A percentile compares a stretch with the other conserved stretches of the same genome.
Evolutionary conservation across 2,797 vertebrate species (phyloP).

Genomic region (Takifugu ocellatus): DNA sequence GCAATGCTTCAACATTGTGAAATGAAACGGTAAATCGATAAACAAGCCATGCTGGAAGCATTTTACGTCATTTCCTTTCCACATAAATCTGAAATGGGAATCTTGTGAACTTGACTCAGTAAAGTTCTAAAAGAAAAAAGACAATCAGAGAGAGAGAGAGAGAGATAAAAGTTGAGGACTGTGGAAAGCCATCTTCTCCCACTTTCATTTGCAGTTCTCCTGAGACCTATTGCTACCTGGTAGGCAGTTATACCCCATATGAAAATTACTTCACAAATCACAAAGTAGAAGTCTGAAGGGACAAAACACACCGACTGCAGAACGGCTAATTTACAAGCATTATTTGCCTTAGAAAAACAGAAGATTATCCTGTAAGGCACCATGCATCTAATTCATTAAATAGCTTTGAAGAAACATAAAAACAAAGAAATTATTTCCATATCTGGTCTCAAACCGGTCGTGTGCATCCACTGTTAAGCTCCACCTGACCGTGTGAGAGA

Average conservation of each 20-base stretch:
- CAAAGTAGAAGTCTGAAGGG: not conserved
- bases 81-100: too few relatives aligned
- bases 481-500: too few relatives aligned
- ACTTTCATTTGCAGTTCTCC: constrained; percentile 22
- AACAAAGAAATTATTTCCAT: not conserved
- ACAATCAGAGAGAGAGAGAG: constrained; percentile 3
- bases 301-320: not conserved
- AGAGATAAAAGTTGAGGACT: constrained; percentile 20
- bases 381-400: constrained; percentile 2
- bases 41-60: not conserved
- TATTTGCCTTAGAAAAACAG: not conserved
- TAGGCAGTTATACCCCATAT: constrained; percentile 10
- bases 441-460: too few relatives aligned
- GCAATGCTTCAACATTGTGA: not conserved
- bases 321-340: not conserved
- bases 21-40: constrained; percentile 9
- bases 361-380: not conserved
- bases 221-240: constrained; percentile 20
- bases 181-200: constrained; percentile 25
- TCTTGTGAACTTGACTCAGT: not conserved
- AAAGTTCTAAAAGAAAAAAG: not conserved
- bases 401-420: not conserved
- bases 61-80: too few relatives aligned
- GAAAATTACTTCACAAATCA: constrained; percentile 38
- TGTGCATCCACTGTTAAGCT: too few relatives aligned